Evolutionary conservation across 2,888 invertebrate genomes (phyloP), one percentile per base, ranked within the genome.

Genomic region (Catonia carolina): DNA sequence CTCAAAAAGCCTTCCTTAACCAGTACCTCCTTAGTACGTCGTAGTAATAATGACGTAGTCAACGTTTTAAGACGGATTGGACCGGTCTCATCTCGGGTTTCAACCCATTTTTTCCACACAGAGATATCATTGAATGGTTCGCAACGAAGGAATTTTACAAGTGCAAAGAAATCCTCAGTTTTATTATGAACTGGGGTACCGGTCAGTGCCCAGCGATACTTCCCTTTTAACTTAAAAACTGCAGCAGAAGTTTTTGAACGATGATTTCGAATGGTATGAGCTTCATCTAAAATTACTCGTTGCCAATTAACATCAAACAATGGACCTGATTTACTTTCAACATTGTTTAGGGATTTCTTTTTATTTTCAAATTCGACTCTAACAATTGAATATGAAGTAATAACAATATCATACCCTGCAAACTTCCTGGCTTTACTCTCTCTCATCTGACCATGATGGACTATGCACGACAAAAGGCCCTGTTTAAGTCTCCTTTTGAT

Each of bases 101-200:
- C 89, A 52, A 97, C 89, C 86, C 93, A 95, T 59, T 85, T 82
- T 71, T 92, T 94, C 94, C 94, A 97, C 61, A 92, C 84, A 10
- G 73, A 74, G 41, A 89, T 75, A 62, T 97, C 94, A 69, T 94
- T 89, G 71, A 97, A 96, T 0, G 97, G 97, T 6, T 84, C 77
- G 68, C 90, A 89, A 12, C 83, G 75, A 7, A 98, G 72, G 71
- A 94, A 98, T 71, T 93, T 88, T 12, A 90, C 70, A 45, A 90
- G 72, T 0, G 89, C 81, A 72, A 83, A 91, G 36, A 90, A 75
- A 71, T 91, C 95, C 58, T 86, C 73, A 69, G 93, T 87, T 70
- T 91, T 89, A 72, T 98, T 98, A 69, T 97, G 97, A 39, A 98
- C 86, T 0, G 97, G 97, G 0, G 96, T 96, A 22, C 97, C 97